Percentiles rank a stretch among this genome's conserved stretches.
phyloP scores from a whole-genome alignment of 35 echinoderm and acorn worm species.

The Ptychodera flava region DNA sequence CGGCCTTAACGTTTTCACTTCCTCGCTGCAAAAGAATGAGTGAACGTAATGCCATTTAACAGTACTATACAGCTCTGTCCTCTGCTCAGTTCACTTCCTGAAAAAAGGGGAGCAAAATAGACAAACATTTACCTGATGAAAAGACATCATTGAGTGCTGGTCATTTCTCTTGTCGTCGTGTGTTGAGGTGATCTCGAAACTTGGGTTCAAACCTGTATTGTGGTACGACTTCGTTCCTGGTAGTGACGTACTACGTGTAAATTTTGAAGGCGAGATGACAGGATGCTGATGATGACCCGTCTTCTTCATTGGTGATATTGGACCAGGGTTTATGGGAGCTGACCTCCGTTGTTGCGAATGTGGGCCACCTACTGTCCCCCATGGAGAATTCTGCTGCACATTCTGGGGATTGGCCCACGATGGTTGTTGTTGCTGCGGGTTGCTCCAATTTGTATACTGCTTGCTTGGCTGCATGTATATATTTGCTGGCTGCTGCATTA shows the following conservation, averaged over 20 bases:
- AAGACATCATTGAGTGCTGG: not conserved
- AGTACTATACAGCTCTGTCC: not conserved
- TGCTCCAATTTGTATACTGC: not conserved
- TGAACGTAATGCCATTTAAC: not conserved
- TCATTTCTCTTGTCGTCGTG: not conserved
- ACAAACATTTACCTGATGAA: constrained; percentile 1
- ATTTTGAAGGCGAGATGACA: constrained; percentile 93
- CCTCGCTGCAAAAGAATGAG: not conserved
- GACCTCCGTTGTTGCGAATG: constrained; percentile 68
- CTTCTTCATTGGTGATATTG: constrained; percentile 73
- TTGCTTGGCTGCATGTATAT: not conserved
- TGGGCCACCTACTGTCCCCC: constrained; percentile 84
- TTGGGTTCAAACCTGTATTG: not conserved
- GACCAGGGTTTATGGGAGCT: constrained; percentile 21
- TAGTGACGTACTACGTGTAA: constrained; percentile 88
- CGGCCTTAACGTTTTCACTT: not conserved
- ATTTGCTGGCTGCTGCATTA: constrained; percentile 44
- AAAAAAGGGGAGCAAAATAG: no score
- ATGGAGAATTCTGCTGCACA: constrained; percentile 49
- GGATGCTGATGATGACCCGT: constrained; percentile 51
- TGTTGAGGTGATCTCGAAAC: not conserved
- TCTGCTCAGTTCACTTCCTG: not conserved
- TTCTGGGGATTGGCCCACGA: not conserved
- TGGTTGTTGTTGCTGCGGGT: not conserved
- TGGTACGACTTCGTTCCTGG: constrained; percentile 35